phyloP scores from a whole-genome alignment of 2,113 vertebrate species.

The Atrichornis clamosus region DNA sequence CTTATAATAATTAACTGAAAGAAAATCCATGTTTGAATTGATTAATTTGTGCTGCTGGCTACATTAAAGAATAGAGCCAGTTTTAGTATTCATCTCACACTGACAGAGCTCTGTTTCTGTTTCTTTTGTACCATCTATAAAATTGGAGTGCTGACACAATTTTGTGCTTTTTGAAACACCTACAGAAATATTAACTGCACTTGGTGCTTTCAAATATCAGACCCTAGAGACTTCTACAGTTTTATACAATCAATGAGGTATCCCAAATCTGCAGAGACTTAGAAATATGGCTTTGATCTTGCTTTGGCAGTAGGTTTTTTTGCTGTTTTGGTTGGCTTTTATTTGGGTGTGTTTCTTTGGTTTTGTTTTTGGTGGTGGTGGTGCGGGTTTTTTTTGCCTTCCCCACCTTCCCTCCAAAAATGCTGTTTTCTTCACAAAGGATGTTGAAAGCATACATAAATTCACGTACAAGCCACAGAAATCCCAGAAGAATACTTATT shows the following conservation, averaged over 20 bases:
- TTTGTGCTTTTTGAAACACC: neutral
- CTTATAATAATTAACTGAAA: neutral
- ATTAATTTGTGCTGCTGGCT: conserved; percentile 10
- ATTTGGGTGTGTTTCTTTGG: neutral
- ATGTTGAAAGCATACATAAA: neutral
- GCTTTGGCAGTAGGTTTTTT: neutral
- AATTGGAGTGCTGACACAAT: neutral
- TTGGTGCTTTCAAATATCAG: neutral
- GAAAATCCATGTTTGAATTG: conserved; percentile 23
- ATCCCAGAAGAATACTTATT: neutral
- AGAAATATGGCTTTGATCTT: neutral
- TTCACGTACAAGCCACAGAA: neutral
- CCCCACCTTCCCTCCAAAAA: too few relatives aligned
- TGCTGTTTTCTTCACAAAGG: neutral
- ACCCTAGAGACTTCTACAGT: neutral
- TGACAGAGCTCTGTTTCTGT: neutral
- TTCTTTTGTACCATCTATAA: neutral
- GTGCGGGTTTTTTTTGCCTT: too few relatives aligned
- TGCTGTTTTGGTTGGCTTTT: neutral
- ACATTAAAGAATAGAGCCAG: neutral
- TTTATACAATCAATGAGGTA: neutral
- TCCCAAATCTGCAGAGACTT: neutral
- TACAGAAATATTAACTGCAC: neutral
- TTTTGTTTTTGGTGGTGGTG: too few relatives aligned
- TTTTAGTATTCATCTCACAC: neutral